Percentiles rank a stretch among this genome's conserved stretches.
Conservation (phyloP, 2,797 vertebrate species). For the Sandelia bainsii region DNA sequence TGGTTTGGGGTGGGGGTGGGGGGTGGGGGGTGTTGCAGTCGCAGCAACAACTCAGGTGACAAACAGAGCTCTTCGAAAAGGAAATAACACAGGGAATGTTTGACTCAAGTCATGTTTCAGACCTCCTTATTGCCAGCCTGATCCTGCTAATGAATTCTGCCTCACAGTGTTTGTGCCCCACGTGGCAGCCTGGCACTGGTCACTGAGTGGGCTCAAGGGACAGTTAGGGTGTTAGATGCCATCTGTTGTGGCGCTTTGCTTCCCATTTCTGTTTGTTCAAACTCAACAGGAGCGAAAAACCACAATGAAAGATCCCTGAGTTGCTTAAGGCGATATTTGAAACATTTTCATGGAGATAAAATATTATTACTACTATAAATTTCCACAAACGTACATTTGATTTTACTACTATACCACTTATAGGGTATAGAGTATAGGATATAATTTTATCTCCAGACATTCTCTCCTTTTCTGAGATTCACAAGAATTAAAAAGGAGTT, state of each 20-base stretch:
- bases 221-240: conserved; percentile 50
- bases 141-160: conserved; percentile 75
- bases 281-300: conserved; percentile 29
- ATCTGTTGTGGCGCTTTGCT: conserved; percentile 63
- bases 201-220: conserved; percentile 67
- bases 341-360: background rate
- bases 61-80: conserved; percentile 23
- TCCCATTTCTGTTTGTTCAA: conserved; percentile 29
- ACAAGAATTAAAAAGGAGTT: conserved; percentile 4
- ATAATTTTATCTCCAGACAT: too few species aligned
- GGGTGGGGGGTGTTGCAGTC: background rate
- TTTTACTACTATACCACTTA: too few species aligned
- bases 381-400: too few species aligned
- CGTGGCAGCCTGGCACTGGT: conserved; percentile 65
- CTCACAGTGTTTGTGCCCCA: conserved; percentile 51
- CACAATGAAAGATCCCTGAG: conserved; percentile 1
- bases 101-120: background rate
- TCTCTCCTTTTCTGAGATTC: background rate
- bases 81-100: conserved; percentile 41
- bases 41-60: conserved; percentile 14
- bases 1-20: background rate
- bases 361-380: too few species aligned
- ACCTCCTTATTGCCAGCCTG: conserved; percentile 52
- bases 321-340: background rate
- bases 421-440: too few species aligned